Base-by-base conservation (phyloP, 2,113 vertebrate genomes). In the Sinocyclocheilus rhinocerous region DNA sequence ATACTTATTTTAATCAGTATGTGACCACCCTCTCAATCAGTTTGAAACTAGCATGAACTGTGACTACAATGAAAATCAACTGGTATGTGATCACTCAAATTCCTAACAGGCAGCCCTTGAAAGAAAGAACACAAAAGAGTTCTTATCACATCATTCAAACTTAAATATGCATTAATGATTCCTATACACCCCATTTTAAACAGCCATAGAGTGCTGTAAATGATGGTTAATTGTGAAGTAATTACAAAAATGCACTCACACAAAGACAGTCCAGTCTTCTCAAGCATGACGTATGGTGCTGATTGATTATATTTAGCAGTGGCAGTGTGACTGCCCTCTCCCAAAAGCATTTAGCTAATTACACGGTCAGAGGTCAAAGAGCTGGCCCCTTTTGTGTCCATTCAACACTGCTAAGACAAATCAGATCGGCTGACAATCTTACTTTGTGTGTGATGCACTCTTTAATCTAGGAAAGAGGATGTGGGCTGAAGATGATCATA, bases 361-460 rank as follows among this genome's bases (percentile, higher is more conserved):
- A 89, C 88, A 89, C 88, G 88, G 92, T 91, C 87, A 92, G 73
- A 91, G 90, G 91, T 90, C 85, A 89, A 33, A 83, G 85, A 70
- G 63, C 86, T 82, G 77, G 42, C 84, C 75, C 59, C 84, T 86
- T 82, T 70, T 83, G 84, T 78, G 82, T 85, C 70, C 42, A 48
- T 75, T 89, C 73, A 91, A 85, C 81, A 87, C 77, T 84, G 78
- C 84, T 52, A 52, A 81, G 88, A 63, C 61, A 89, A 87, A 90
- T 90, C 86, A 90, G 52, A 70, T 76, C 18, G 29, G 29, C 75
- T 72, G 63, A 86, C 65, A 78, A 84, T 67, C 55, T 69, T 72
- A 55, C 29, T 65, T 79, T 85, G 79, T 61, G 24, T 63, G 69
- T 50, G 57, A 73, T 24, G 20, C 13, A 24, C 69, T 81, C 85